Percentiles rank a stretch among this genome's conserved stretches.
phyloP scores from a whole-genome alignment of 2,888 invertebrate genomes.

The Galerucella nymphaeae region DNA sequence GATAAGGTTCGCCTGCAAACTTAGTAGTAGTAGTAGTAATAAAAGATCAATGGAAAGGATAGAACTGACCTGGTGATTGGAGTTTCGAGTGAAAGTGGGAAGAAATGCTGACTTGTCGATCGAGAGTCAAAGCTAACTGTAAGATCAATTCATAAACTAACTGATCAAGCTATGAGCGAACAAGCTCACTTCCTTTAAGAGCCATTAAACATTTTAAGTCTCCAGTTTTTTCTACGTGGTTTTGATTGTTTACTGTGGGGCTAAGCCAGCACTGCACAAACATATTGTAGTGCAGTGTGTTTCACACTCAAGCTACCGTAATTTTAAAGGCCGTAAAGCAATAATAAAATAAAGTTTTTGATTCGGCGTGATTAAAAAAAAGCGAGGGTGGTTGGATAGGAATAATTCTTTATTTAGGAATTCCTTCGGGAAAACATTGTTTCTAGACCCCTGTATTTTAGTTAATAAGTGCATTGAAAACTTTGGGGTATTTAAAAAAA shows the following conservation, averaged over 20 bases:
- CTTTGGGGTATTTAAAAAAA: conserved; percentile 5
- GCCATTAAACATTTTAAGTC: no score
- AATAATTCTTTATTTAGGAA: conserved; percentile 62
- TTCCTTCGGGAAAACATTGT: conserved; percentile 52
- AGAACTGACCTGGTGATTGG: no score
- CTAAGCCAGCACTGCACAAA: conserved; percentile 22
- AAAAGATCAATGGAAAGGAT: no score
- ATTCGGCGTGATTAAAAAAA: conserved; percentile 65
- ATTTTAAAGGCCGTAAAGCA: conserved; percentile 59
- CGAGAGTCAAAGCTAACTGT: no score
- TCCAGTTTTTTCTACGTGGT: no score
- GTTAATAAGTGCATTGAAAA: conserved; percentile 41
- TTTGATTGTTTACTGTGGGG: background rate
- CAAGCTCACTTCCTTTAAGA: no score
- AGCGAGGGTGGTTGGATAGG: conserved; percentile 57
- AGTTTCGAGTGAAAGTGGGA: no score
- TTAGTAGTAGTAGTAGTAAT: no score
- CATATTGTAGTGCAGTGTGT: conserved; percentile 43
- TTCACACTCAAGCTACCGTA: conserved; percentile 50
- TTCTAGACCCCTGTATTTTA: conserved; percentile 44
- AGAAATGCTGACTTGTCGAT: no score
- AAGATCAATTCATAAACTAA: no score
- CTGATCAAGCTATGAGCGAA: no score
- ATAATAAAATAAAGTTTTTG: conserved; percentile 62
- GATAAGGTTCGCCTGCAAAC: no score